phyloP scores from a whole-genome alignment of 2,888 invertebrate genomes.

The Pegoplata infirma region DNA sequence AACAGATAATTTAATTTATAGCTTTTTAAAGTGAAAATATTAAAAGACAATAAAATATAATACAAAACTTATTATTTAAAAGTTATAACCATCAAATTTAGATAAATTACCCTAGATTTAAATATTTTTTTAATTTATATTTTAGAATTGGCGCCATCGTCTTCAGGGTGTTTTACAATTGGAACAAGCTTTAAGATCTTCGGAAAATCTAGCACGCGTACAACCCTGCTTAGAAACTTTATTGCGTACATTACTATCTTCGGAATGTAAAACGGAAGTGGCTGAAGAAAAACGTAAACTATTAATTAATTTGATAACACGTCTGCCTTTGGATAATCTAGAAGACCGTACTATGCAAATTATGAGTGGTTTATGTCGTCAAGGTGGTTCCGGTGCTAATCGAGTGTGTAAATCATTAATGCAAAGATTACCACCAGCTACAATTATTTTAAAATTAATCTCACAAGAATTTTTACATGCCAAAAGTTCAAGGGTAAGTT shows the following conservation, averaged over 20 bases:
- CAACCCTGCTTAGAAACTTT: slow-evolving; percentile 83
- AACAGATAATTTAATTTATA: slow-evolving; percentile 50
- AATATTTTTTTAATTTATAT: neutral
- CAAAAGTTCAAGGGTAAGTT: slow-evolving; percentile 77
- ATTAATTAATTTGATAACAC: slow-evolving; percentile 76
- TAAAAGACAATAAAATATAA: slow-evolving; percentile 44
- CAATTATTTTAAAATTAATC: slow-evolving; percentile 77
- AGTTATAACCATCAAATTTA: neutral
- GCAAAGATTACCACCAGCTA: slow-evolving; percentile 78
- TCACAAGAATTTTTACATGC: slow-evolving; percentile 78
- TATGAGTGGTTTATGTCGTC: slow-evolving; percentile 76
- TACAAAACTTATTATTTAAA: slow-evolving; percentile 7
- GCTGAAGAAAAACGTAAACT: slow-evolving; percentile 76
- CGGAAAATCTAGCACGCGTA: slow-evolving; percentile 79
- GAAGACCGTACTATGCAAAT: slow-evolving; percentile 77
- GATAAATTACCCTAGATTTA: too few relatives aligned
- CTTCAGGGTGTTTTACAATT: slow-evolving; percentile 73
- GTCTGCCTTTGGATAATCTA: slow-evolving; percentile 77
- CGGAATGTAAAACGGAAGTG: slow-evolving; percentile 80
- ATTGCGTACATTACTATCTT: slow-evolving; percentile 82
- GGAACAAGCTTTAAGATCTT: slow-evolving; percentile 78
- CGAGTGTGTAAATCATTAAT: slow-evolving; percentile 78
- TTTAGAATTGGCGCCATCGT: slow-evolving; percentile 77
- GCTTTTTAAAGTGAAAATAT: slow-evolving; percentile 38
- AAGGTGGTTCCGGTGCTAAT: slow-evolving; percentile 77